These are phyloP conservation scores for Pangasius larnaudii DNA, from an alignment of 2,797 vertebrate species.

Conservation along the genomic window DNA sequence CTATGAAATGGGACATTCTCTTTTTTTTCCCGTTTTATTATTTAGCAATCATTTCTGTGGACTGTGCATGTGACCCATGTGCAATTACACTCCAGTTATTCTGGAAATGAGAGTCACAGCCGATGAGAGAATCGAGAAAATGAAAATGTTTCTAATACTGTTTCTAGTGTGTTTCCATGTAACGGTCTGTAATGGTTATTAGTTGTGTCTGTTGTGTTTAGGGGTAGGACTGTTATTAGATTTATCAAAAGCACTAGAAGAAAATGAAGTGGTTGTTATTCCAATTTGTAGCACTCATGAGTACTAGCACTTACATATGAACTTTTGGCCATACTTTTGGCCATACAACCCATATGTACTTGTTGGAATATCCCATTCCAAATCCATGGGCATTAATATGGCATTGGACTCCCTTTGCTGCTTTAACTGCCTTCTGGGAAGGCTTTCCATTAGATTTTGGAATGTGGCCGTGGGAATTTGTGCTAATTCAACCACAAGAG, in stretches of 20 bases:
- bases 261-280: not conserved
- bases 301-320: not conserved
- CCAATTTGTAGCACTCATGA: not conserved
- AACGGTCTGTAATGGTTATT: not conserved
- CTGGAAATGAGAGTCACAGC: not conserved
- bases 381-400: not conserved
- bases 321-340: no score
- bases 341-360: not conserved
- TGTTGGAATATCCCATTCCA: not conserved
- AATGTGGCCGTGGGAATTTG: not conserved
- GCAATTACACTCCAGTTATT: constrained; percentile 26
- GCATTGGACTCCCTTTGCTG: not conserved
- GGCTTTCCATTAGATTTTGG: not conserved
- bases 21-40: not conserved
- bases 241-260: not conserved
- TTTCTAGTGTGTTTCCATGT: not conserved
- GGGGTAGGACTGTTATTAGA: no score
- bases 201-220: not conserved
- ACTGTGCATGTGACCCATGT: constrained; percentile 4
- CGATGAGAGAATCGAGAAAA: not conserved
- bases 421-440: not conserved
- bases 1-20: not conserved
- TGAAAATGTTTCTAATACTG: not conserved
- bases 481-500: not conserved
- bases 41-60: constrained; percentile 17